Evolutionary conservation across 1,140 invertebrate genomes (phyloP), one percentile per base, ranked within the genome.

Genomic region (Drosophila sulfurigaster): DNA sequence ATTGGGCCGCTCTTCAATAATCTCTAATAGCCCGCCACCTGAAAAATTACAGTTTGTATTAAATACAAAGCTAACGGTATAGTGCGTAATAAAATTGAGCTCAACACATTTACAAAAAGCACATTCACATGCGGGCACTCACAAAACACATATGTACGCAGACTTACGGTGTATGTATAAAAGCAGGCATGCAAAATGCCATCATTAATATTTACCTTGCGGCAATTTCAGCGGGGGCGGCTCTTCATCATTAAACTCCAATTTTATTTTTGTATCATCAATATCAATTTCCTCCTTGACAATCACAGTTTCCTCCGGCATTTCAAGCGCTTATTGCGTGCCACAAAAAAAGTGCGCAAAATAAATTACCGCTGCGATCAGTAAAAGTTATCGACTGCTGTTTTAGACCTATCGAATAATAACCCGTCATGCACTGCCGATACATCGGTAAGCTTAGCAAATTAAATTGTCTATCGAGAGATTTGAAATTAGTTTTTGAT

Each of bases 351-450:
- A 70, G 58, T 70, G 60, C 67, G 64, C 78, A 82, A 66, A 86
- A 75, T 68, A 78, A 78, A 67, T 73, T 78, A 83, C 76, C 81
- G 80, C 80, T 66, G 58, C 81, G 81, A 82, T 82, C 80, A 62
- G 80, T 71, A 32, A n/a, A 6, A n/a, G 49, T 28, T 64, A 81
- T 75, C 74, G 75, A 78, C 41, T 58, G 13, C 30, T 32, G 43
- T 11, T n/a, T 11, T 8, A 52, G 52, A 16, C 8, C 6, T 54
- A 65, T 59, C 64, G 43, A 77, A 54, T 67, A 63, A 46, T 13
- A 51, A 6, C 41, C 65, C 32, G 32, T 48, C 15, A 10, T 7
- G 8, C 43, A 1, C 3, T 32, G 4, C 7, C 66, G 43, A 63
- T 69, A 68, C 3, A 56, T 58, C 45, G 41, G 3, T 5, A 11